Conservation (phyloP, 2,888 invertebrate genomes). For the Oscheius sp. region DNA sequence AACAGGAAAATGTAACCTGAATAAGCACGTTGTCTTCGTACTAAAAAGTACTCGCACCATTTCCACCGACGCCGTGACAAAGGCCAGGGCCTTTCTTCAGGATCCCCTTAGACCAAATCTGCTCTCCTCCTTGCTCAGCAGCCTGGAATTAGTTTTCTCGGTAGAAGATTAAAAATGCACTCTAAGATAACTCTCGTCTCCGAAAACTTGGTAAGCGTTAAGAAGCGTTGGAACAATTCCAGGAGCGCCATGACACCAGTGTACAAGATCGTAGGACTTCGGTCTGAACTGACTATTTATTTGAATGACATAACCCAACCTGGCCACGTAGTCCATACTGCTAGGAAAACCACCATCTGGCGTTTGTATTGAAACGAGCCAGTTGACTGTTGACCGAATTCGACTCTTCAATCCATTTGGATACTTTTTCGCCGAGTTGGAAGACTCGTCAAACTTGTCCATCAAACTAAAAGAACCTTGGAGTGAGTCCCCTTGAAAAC, state of each 20-base stretch:
- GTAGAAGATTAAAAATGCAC: background rate
- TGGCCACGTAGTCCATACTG: constrained; percentile 13
- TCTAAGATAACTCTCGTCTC: constrained; percentile 78
- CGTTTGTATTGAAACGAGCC: constrained; percentile 43
- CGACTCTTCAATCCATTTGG: constrained; percentile 10
- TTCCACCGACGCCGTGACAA: constrained; percentile 87
- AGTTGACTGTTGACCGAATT: constrained; percentile 26
- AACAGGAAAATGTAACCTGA: constrained; percentile 83
- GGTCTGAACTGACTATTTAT: background rate
- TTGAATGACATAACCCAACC: background rate
- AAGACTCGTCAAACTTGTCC: background rate
- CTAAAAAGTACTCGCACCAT: background rate
- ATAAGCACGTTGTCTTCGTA: background rate
- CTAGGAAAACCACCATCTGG: constrained; percentile 45
- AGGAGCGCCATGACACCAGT: constrained; percentile 88
- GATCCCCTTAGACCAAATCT: constrained; percentile 86
- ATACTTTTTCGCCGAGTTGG: background rate
- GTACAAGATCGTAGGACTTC: constrained; percentile 21
- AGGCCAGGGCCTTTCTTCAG: constrained; percentile 87
- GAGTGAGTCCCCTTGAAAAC: background rate
- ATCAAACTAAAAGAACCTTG: background rate
- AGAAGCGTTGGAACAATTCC: constrained; percentile 84
- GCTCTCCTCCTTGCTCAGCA: constrained; percentile 81
- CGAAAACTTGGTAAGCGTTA: constrained; percentile 83
- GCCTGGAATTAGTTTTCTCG: constrained; percentile 77